Evolutionary conservation across 2,888 invertebrate species (phyloP).

Genomic region (Xestobium rufovillosum): DNA sequence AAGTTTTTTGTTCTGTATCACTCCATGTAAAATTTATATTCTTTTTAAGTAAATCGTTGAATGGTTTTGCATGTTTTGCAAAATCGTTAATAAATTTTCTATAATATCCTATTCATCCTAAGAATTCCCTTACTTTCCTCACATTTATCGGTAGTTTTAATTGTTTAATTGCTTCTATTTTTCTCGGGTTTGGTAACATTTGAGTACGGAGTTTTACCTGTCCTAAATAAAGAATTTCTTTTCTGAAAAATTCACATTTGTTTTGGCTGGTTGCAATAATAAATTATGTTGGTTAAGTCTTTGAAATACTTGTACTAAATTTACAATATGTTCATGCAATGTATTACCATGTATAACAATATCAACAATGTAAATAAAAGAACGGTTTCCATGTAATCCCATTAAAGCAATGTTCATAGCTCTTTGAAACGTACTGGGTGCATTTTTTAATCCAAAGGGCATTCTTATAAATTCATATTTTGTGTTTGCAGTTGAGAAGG

Average conservation of each 20-base stretch:
- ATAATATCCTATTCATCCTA: constrained; percentile 31
- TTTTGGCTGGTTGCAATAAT: constrained; percentile 29
- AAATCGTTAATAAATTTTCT: no score
- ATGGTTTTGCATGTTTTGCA: constrained; percentile 30
- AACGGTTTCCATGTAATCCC: constrained; percentile 17
- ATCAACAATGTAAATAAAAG: constrained; percentile 29
- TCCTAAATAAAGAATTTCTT: constrained; percentile 37
- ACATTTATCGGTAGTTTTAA: constrained; percentile 29
- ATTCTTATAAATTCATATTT: no score
- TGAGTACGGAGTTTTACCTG: constrained; percentile 32
- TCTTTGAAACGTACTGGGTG: no score
- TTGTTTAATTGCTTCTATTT: constrained; percentile 25
- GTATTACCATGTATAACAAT: constrained; percentile 23
- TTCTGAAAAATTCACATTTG: constrained; percentile 33
- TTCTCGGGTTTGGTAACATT: constrained; percentile 34
- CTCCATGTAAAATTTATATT: constrained; percentile 15
- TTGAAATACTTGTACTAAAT: constrained; percentile 28
- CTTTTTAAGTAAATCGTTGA: constrained; percentile 27
- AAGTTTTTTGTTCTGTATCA: constrained; percentile 5
- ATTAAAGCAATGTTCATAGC: constrained; percentile 14
- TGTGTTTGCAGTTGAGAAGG: no score
- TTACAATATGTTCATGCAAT: constrained; percentile 29
- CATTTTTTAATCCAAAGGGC: no score
- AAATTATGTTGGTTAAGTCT: constrained; percentile 23
- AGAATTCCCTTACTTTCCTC: constrained; percentile 31